Conservation (phyloP, 2,797 vertebrate species). For the Melanotaenia boesemani region DNA sequence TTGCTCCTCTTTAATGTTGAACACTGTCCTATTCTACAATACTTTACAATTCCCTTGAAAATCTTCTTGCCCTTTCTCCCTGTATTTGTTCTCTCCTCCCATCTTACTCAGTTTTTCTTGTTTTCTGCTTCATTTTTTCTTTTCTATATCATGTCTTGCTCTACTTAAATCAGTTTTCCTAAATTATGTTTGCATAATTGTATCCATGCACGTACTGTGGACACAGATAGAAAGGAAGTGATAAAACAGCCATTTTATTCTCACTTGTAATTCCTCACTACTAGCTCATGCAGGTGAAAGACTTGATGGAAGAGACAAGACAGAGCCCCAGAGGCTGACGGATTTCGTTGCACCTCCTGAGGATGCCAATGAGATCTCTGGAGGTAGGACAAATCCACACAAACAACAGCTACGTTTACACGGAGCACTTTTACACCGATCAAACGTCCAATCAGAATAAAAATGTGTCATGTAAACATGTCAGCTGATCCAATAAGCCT, state of each 20-base stretch:
- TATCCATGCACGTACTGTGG: neutral
- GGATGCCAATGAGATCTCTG: conserved; percentile 81
- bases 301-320: conserved; percentile 57
- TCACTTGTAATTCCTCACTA: conserved; percentile 28
- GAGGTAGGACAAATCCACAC: conserved; percentile 75
- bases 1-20: neutral
- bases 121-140: neutral
- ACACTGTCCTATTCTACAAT: neutral
- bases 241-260: neutral
- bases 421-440: too few relatives aligned
- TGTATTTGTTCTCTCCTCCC: neutral
- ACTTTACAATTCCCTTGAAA: neutral
- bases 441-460: too few relatives aligned
- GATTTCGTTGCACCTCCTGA: conserved; percentile 68
- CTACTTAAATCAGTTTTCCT: too few relatives aligned
- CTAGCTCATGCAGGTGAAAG: conserved; percentile 59
- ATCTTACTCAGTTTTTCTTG: neutral
- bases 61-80: neutral
- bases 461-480: too few relatives aligned
- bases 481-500: too few relatives aligned
- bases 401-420: neutral
- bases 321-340: conserved; percentile 69
- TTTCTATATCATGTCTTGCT: neutral
- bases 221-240: neutral
- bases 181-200: neutral